Conservation (phyloP, 2,888 invertebrate genomes). For the Terebella lapidaria region DNA sequence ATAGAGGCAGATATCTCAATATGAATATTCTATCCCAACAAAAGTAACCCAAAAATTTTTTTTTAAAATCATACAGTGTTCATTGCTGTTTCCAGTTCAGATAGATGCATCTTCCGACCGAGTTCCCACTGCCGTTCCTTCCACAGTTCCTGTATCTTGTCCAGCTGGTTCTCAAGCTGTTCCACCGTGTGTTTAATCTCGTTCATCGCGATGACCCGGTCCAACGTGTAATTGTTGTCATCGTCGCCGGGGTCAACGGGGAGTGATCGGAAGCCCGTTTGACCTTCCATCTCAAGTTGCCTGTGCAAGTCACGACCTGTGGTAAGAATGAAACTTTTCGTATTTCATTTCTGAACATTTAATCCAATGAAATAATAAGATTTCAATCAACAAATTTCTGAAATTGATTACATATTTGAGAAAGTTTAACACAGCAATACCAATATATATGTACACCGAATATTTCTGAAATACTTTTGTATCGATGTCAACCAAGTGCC, state of each 20-base stretch:
- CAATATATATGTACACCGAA: too few relatives aligned
- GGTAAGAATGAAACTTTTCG: background rate
- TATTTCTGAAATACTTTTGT: too few relatives aligned
- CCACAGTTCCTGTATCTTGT: slow-evolving; percentile 36
- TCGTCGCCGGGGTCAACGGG: slow-evolving; percentile 13
- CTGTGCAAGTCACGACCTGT: slow-evolving; percentile 36
- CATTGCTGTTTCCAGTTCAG: slow-evolving; percentile 23
- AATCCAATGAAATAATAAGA: background rate
- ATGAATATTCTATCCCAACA: too few relatives aligned
- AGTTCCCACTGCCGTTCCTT: slow-evolving; percentile 17
- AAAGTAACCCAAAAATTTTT: too few relatives aligned
- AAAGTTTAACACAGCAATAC: too few relatives aligned
- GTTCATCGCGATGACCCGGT: slow-evolving; percentile 26
- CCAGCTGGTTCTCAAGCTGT: slow-evolving; percentile 40
- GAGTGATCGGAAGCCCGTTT: slow-evolving; percentile 3
- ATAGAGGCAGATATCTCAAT: too few relatives aligned
- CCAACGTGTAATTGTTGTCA: slow-evolving; percentile 36
- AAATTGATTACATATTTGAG: too few relatives aligned
- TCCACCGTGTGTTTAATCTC: slow-evolving; percentile 37
- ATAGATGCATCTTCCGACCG: slow-evolving; percentile 10
- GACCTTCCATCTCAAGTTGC: slow-evolving; percentile 27
- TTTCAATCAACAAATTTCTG: too few relatives aligned
- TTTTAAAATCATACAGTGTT: slow-evolving; percentile 23
- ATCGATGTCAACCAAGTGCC: too few relatives aligned
- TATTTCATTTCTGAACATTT: background rate